Base-by-base conservation (phyloP, 2,113 vertebrate genomes). In the Spheniscus mendiculus region DNA sequence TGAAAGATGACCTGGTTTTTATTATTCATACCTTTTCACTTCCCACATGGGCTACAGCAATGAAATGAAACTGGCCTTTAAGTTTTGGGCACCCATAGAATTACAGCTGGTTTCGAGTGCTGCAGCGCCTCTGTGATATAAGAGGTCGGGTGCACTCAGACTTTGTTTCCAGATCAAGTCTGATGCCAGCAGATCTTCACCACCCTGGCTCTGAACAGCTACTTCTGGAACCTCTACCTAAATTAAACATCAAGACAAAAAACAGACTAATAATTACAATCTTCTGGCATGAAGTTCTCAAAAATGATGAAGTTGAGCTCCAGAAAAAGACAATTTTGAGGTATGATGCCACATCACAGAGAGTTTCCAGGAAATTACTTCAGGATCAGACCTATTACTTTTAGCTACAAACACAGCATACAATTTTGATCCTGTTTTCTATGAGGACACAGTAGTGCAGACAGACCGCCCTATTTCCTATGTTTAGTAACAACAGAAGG, bases 81-180 rank as follows among this genome's bases (percentile, higher is more conserved):
- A 85, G 23, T 23, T 76, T 47, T 16, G 2, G 9, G 50, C 30
- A 45, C 15, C 21, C 6, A 59, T 4, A 78, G 32, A 73, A 63
- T 15, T 21, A 23, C 42, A 52, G 27, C 10, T 14, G 2, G 10
- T 20, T 69, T 32, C 0, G 1, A 90, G n/a, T 2, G 3, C 74
- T 53, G 56, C 42, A 30, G 49, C 6, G 10, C 25, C 16, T 27
- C 17, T 32, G 11, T 15, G 17, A 49, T 63, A 2, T 4, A 32
- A 40, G 16, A 61, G 40, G 25, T 13, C 26, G 11, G 69, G 62
- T 6, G 4, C 11, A 15, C 45, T 45, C 45, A 11, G 29, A 18
- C 20, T 66, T 59, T 22, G 15, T 15, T 61, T 61, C 62, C 47
- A 49, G 47, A 36, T 32, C 7, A 82, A 70, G 22, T 34, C 56